These are phyloP conservation scores for Crax fasciolata DNA, from an alignment of 2,797 vertebrate genomes.

Conservation along the genomic window DNA sequence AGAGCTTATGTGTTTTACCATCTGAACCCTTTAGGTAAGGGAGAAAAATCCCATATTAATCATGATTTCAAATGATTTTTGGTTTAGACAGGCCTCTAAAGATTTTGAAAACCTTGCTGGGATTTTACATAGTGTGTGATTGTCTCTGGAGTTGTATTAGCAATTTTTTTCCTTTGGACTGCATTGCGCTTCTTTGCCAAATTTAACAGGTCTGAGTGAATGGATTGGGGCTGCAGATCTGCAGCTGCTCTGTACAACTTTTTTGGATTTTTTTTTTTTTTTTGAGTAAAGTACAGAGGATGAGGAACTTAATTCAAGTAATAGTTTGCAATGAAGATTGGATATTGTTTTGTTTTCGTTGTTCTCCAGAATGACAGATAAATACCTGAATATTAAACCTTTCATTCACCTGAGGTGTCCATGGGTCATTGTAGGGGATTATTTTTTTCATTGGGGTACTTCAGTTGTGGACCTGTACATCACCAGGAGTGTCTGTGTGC, in stretches of 20 bases:
- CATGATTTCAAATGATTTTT: neutral
- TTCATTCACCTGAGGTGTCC: neutral
- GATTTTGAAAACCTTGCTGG: neutral
- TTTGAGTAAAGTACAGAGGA: neutral
- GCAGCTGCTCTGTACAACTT: neutral
- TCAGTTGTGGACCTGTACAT: rapidly evolving
- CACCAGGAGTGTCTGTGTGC: neutral
- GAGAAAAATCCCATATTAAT: neutral
- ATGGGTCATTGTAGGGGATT: neutral
- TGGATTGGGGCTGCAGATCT: neutral
- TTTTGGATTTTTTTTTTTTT: neutral
- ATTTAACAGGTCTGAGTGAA: neutral
- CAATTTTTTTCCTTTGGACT: neutral
- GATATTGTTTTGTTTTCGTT: rapidly evolving
- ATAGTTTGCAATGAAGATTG: neutral
- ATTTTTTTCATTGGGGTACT: neutral
- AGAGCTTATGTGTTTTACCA: neutral
- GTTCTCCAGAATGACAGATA: neutral
- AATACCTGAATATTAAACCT: neutral
- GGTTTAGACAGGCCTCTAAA: neutral
- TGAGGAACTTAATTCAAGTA: neutral
- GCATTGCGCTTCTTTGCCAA: neutral
- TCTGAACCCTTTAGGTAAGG: neutral
- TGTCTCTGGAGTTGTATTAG: neutral
- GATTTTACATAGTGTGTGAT: neutral